Percentiles rank a stretch among this genome's conserved stretches.
Conservation (phyloP, 1,140 invertebrate genomes). For the Dreissena rostriformis region DNA sequence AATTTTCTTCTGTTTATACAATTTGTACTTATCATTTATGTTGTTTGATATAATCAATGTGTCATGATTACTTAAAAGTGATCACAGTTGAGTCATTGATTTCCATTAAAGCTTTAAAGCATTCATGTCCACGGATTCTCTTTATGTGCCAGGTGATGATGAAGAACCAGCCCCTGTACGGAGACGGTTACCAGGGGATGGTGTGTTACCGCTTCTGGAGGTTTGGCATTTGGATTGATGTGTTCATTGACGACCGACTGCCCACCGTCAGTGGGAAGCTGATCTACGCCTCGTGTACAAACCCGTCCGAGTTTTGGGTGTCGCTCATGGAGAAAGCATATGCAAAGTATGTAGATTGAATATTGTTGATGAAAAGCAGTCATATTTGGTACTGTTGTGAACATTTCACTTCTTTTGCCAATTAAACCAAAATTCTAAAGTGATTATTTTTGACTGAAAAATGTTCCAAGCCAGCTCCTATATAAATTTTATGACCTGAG, state of each 20-base stretch:
- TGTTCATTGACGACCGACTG: conserved; percentile 88
- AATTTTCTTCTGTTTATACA: no score
- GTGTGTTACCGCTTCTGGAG: conserved; percentile 89
- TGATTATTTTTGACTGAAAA: not conserved
- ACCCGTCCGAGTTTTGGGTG: conserved; percentile 93
- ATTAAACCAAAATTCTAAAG: no score
- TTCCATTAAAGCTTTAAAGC: no score
- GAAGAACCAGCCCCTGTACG: conserved; percentile 65
- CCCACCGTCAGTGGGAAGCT: conserved; percentile 81
- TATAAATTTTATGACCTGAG: no score
- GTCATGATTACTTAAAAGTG: no score
- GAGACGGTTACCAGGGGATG: conserved; percentile 70
- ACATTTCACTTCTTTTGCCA: no score
- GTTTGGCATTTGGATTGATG: conserved; percentile 89
- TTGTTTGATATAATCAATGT: no score
- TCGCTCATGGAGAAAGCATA: conserved; percentile 97
- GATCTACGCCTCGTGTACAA: conserved; percentile 73
- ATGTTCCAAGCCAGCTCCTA: no score
- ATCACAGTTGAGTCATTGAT: no score
- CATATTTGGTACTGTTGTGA: not conserved
- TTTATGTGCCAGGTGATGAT: conserved; percentile 50
- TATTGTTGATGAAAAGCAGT: not conserved
- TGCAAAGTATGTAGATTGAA: conserved; percentile 68
- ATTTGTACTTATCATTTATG: no score
- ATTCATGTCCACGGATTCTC: no score